Evolutionary conservation across 2,113 vertebrate genomes (phyloP).

Genomic region (Crotophaga sulcirostris): DNA sequence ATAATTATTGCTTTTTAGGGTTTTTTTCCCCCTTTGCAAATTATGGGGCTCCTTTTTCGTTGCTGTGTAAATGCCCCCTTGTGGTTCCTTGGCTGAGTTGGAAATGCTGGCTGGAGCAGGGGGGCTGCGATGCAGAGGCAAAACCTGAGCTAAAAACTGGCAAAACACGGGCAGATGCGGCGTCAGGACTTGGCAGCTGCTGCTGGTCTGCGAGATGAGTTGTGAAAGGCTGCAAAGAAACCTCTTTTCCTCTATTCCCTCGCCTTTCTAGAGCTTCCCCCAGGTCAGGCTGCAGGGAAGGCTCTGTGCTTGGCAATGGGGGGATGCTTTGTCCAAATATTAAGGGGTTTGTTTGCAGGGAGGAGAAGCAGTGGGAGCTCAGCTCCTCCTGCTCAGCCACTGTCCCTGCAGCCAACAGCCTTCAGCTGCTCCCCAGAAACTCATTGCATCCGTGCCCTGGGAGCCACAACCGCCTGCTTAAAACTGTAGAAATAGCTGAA

Average conservation of each 20-base stretch:
- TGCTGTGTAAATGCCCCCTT: accelerated
- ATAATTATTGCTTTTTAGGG: neutral
- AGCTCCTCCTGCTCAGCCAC: neutral
- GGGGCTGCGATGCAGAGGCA: neutral
- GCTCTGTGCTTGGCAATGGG: neutral
- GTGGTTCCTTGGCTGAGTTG: neutral
- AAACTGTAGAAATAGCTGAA: neutral
- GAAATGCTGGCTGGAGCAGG: neutral
- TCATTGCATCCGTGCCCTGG: accelerated
- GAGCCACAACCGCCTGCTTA: neutral
- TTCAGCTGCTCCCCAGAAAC: neutral
- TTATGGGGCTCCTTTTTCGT: neutral
- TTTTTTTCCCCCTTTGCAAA: neutral
- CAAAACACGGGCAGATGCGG: neutral
- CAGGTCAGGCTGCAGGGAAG: neutral
- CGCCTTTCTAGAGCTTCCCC: neutral
- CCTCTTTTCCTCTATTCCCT: neutral
- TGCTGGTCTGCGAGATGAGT: neutral
- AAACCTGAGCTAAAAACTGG: neutral
- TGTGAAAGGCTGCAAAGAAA: neutral
- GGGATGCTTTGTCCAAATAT: neutral
- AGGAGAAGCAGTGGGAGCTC: neutral
- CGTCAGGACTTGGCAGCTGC: neutral
- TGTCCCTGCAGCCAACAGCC: neutral
- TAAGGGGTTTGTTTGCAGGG: neutral